Conservation (phyloP, 2,888 invertebrate genomes). For the Agrotis puta region DNA sequence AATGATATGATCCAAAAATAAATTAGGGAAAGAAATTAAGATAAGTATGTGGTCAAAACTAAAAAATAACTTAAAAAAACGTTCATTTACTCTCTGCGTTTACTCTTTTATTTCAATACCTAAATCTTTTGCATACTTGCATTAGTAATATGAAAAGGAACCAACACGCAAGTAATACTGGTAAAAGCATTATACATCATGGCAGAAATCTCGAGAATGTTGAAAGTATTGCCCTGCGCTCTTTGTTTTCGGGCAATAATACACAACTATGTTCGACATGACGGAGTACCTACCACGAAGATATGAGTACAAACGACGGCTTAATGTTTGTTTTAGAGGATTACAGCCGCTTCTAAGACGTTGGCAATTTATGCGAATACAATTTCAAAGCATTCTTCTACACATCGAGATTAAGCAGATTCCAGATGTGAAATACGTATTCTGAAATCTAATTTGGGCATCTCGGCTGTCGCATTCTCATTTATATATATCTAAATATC, state of each 20-base stretch:
- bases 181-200: constrained; percentile 50
- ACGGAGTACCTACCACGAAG: constrained; percentile 17
- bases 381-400: constrained; percentile 17
- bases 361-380: constrained; percentile 25
- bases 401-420: constrained; percentile 31
- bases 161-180: constrained; percentile 54
- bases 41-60: neutral
- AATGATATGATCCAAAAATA: neutral
- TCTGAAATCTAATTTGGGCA: constrained; percentile 54
- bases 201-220: constrained; percentile 48
- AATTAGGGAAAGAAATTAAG: neutral
- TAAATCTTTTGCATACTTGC: constrained; percentile 23
- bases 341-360: constrained; percentile 15
- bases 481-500: constrained; percentile 51
- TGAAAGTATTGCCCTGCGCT: constrained; percentile 38
- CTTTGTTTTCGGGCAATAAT: constrained; percentile 53
- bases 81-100: neutral
- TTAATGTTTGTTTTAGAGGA: constrained; percentile 42
- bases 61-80: neutral
- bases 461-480: constrained; percentile 52
- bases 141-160: constrained; percentile 35
- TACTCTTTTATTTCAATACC: constrained; percentile 5
- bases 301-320: constrained; percentile 23
- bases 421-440: constrained; percentile 25
- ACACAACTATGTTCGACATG: constrained; percentile 34